Evolutionary conservation across 2,113 vertebrate genomes (phyloP).

Genomic region (Hypanus sabinus): DNA sequence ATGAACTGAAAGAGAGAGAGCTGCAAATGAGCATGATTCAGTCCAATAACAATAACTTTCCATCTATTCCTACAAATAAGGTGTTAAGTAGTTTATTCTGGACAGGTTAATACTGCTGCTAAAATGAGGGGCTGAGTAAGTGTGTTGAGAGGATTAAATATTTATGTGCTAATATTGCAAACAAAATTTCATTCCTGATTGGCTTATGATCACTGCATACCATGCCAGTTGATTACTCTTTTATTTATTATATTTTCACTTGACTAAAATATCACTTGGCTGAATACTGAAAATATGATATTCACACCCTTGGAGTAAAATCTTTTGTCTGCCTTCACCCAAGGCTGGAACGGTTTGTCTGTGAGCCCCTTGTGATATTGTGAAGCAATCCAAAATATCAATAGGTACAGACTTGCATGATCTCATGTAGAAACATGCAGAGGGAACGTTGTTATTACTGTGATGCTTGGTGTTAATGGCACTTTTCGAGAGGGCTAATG

Average conservation of each 20-base stretch:
- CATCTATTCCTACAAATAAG: not conserved
- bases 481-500: not conserved
- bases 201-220: conserved; percentile 8
- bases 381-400: conserved; percentile 11
- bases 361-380: not conserved
- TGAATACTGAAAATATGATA: not conserved
- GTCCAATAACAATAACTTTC: no score
- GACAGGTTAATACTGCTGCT: not conserved
- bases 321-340: conserved; percentile 1
- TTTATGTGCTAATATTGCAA: not conserved
- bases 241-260: not conserved
- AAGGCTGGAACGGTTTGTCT: not conserved
- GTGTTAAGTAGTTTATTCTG: conserved; percentile 2
- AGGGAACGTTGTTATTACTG: not conserved
- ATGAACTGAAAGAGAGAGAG: no score
- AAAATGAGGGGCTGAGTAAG: not conserved
- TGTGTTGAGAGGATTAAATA: not conserved
- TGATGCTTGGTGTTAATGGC: conserved; percentile 7
- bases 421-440: conserved; percentile 17
- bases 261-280: not conserved
- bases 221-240: not conserved
- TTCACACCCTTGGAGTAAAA: not conserved
- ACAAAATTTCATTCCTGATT: not conserved
- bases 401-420: not conserved
- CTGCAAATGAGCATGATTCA: no score